Conservation (phyloP, 2,113 vertebrate species). For the Pelecanoides urinatrix region DNA sequence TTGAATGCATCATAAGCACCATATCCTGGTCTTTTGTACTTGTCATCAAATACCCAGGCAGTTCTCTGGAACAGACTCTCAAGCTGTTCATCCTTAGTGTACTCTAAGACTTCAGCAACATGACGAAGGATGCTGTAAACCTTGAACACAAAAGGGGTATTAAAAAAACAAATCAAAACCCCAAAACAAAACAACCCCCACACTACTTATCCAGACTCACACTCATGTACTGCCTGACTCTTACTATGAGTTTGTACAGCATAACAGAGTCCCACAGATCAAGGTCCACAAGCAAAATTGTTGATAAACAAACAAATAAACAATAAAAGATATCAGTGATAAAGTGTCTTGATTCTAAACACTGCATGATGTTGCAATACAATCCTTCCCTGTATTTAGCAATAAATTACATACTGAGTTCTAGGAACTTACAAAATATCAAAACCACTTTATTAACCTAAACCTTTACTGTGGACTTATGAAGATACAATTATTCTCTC, state of each 20-base stretch:
- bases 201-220: neutral
- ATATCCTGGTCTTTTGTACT: slow-evolving; percentile 95
- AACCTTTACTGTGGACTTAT: neutral
- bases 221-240: neutral
- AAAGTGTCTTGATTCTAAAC: neutral
- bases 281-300: neutral
- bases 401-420: neutral
- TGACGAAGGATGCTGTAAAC: slow-evolving; percentile 98
- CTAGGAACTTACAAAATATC: neutral
- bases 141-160: slow-evolving; percentile 60
- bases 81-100: slow-evolving; percentile 95
- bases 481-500: neutral
- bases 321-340: neutral
- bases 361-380: neutral
- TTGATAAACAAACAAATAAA: neutral
- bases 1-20: slow-evolving; percentile 98
- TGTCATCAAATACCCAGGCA: slow-evolving; percentile 98
- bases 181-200: no score
- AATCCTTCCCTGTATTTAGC: neutral
- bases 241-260: neutral
- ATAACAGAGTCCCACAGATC: neutral
- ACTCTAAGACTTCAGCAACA: slow-evolving; percentile 95
- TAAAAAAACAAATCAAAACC: neutral
- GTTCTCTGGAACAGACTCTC: slow-evolving; percentile 96
- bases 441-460: neutral